These are phyloP conservation scores for Rallus limicola DNA, from an alignment of 2,113 vertebrate species.

Conservation along the genomic window DNA sequence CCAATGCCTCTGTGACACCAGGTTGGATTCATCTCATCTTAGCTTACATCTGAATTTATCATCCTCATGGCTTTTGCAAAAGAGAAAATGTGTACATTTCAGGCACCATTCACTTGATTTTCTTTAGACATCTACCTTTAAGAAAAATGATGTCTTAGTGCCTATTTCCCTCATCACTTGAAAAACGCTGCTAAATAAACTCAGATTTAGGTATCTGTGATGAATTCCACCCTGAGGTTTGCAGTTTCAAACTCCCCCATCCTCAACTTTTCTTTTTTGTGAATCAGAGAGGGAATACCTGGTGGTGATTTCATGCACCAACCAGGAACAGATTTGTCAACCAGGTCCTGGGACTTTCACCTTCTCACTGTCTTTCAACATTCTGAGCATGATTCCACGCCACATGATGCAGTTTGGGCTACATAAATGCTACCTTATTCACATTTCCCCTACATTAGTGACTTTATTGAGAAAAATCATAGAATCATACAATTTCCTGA, in stretches of 20 bases:
- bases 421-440: background rate
- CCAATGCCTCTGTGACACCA: background rate
- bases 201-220: background rate
- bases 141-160: background rate
- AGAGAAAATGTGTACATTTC: background rate
- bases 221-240: background rate
- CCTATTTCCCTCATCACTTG: background rate
- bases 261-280: background rate
- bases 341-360: accelerated
- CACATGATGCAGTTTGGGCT: background rate
- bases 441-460: background rate
- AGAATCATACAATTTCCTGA: too few species aligned
- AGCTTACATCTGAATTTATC: background rate
- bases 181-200: background rate
- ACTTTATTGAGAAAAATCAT: background rate
- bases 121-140: background rate
- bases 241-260: background rate
- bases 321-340: background rate
- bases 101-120: background rate
- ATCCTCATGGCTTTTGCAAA: background rate
- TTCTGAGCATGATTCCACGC: background rate
- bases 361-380: background rate
- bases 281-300: background rate
- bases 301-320: background rate
- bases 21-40: background rate